A percentile compares a stretch with the other conserved stretches of the same genome.
Conservation (phyloP, 2,888 invertebrate genomes). For the Julus scanicus region DNA sequence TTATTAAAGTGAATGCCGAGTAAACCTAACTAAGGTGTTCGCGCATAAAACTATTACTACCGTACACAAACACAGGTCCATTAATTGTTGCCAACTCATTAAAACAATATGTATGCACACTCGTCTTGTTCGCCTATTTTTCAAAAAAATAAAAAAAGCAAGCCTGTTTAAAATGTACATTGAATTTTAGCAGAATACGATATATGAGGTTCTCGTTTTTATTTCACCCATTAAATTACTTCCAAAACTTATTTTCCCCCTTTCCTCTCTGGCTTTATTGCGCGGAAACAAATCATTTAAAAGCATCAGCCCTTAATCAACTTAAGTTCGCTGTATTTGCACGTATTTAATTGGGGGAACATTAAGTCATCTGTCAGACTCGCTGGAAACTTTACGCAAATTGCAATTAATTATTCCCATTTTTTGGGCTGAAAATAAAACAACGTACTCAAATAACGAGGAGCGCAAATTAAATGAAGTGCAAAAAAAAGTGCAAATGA, state of each 20-base stretch:
- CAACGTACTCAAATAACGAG: slow-evolving; percentile 21
- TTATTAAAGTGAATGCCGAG: slow-evolving; percentile 1
- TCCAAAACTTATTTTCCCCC: slow-evolving; percentile 44
- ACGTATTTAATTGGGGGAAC: slow-evolving; percentile 43
- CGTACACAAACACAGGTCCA: background rate
- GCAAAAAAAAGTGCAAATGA: slow-evolving; percentile 16
- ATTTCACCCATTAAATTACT: slow-evolving; percentile 39
- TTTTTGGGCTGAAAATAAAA: slow-evolving; percentile 14
- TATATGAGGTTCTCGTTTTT: background rate
- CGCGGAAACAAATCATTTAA: slow-evolving; percentile 47
- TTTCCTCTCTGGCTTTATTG: slow-evolving; percentile 37
- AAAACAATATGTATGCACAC: slow-evolving; percentile 1
- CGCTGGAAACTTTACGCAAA: slow-evolving; percentile 34
- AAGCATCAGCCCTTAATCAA: slow-evolving; percentile 36
- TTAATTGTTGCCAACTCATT: slow-evolving; percentile 34
- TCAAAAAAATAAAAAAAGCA: background rate
- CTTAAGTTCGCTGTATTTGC: slow-evolving; percentile 43
- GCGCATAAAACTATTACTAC: slow-evolving; percentile 29
- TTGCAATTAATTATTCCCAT: slow-evolving; percentile 33
- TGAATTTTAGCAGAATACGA: background rate
- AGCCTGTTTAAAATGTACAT: background rate
- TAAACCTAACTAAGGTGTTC: slow-evolving; percentile 3
- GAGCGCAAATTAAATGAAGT: slow-evolving; percentile 26
- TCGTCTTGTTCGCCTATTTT: background rate
- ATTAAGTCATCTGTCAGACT: slow-evolving; percentile 43